phyloP scores from a whole-genome alignment of 2,797 vertebrate species.

The Falco columbarius region DNA sequence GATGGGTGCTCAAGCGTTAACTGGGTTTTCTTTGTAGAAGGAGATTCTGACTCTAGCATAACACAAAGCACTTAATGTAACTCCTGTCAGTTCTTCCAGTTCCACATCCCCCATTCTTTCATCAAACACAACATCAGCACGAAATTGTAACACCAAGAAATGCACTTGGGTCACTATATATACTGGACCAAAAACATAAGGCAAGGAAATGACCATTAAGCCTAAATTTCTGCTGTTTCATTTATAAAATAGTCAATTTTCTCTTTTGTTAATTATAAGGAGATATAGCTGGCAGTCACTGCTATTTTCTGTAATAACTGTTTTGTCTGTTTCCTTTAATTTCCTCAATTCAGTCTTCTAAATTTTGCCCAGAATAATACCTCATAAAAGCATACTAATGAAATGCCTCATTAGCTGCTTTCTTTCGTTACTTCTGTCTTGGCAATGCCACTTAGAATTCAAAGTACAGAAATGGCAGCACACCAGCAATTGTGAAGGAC shows the following conservation, averaged over 20 bases:
- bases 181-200: background rate
- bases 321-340: conserved; percentile 34
- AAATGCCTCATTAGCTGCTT: conserved; percentile 48
- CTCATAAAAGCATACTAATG: conserved; percentile 31
- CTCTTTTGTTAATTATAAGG: background rate
- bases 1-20: background rate
- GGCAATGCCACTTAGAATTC: background rate
- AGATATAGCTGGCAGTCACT: background rate
- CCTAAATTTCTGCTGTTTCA: background rate
- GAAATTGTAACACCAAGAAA: background rate
- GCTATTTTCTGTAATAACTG: conserved; percentile 40
- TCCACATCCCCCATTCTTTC: background rate
- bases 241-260: background rate
- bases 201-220: background rate
- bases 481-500: background rate
- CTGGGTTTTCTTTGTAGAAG: background rate
- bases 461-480: background rate
- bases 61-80: background rate
- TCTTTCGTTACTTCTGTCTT: conserved; percentile 27
- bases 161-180: background rate
- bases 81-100: background rate
- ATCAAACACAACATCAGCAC: background rate
- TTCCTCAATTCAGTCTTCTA: conserved; percentile 15
- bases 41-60: background rate
- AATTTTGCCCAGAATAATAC: conserved; percentile 27